Base-by-base conservation (phyloP, 2,888 invertebrate species). In the Agrenia bidenticulata region DNA sequence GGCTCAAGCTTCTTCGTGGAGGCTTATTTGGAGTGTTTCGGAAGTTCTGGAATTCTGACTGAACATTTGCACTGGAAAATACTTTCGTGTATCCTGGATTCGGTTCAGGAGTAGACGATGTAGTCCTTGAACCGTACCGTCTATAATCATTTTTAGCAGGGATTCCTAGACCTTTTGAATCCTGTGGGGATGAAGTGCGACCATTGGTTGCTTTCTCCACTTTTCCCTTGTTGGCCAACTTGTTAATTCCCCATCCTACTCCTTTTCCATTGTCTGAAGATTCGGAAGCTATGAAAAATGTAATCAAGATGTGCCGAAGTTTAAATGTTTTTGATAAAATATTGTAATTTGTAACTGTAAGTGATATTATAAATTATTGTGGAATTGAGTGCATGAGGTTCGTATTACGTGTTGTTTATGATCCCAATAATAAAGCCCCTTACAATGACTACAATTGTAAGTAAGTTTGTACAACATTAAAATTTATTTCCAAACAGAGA, bases 31-130 rank as follows among this genome's bases (percentile, higher is more conserved):
- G n/a, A n/a, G n/a, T n/a, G 32, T 32, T 49, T 39, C n/a, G 23
- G 19, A 23, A 13, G 23, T 51, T 50, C n/a, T n/a, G n/a, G n/a
- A n/a, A n/a, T n/a, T n/a, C n/a, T n/a, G n/a, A n/a, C n/a, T n/a
- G n/a, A n/a, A 19, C 19, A 50, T 23, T 39, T 9, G 39, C 54
- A 37, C 64, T 64, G 23, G 57, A 63, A 26, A 60, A 64, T 13
- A 64, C 50, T 11, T 26, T 21, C n/a, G 50, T 59, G 26, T 64
- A 64, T 0, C 64, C 63, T 23, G 27, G 42, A 41, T 58, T 21
- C n/a, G 26, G 45, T 32, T 59, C 23, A 4, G 49, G 23, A 19
- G 49, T 45, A 27, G 59, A 17, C 7, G 26, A 15, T 49, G 49
- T 11, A 27, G 15, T 49, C 23, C 26, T 11, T 11, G 49, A 49